These are phyloP conservation scores for Poecilobothrus nobilitatus DNA, from an alignment of 2,888 invertebrate genomes.

Conservation along the genomic window DNA sequence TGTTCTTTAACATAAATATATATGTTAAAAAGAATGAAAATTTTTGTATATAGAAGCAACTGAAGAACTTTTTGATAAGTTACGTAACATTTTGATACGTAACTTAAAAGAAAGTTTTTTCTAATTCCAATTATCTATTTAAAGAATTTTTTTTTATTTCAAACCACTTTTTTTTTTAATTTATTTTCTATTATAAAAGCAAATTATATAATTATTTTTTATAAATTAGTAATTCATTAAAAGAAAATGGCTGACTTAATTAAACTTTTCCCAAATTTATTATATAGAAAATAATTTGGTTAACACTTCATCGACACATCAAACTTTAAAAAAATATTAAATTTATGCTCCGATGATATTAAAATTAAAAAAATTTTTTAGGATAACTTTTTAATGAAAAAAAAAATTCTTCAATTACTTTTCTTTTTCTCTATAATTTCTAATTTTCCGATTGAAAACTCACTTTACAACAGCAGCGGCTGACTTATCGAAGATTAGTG, in stretches of 20 bases:
- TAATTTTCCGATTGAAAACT: conserved; percentile 13
- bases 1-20: background rate
- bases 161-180: too few species aligned
- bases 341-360: background rate
- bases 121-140: too few species aligned
- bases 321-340: background rate
- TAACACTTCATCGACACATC: too few species aligned
- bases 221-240: background rate
- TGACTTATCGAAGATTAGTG: conserved; percentile 25
- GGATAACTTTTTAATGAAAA: background rate
- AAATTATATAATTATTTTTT: too few species aligned
- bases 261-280: background rate
- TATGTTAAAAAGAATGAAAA: background rate
- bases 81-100: conserved; percentile 22
- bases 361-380: background rate
- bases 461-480: conserved; percentile 18
- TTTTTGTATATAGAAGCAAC: background rate
- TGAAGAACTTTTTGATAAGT: conserved; percentile 13
- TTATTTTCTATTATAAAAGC: too few species aligned
- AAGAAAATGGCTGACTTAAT: background rate
- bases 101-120: background rate
- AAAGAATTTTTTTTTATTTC: too few species aligned
- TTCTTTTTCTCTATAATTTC: background rate
- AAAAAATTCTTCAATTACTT: background rate
- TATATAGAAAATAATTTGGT: background rate